A percentile compares a stretch with the other conserved stretches of the same genome.
phyloP scores from a whole-genome alignment of 2,888 invertebrate genomes.

The Noctua fimbriata region DNA sequence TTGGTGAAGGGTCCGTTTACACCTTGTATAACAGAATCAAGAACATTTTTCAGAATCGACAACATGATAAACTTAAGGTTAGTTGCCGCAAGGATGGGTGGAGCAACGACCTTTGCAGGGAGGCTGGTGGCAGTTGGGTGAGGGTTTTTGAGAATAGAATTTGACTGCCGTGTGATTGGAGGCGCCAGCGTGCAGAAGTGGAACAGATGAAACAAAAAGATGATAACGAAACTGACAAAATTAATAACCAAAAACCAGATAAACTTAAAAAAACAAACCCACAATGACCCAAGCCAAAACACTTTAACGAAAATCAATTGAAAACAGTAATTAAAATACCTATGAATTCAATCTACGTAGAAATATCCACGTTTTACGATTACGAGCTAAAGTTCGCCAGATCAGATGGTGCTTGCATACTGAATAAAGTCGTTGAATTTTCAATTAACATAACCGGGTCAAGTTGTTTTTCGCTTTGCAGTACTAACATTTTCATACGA shows the following conservation, averaged over 20 bases:
- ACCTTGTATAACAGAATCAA: no score
- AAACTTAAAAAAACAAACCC: background rate
- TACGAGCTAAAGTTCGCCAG: constrained; percentile 46
- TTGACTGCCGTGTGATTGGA: background rate
- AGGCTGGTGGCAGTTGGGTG: background rate
- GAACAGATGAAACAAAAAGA: no score
- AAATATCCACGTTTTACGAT: constrained; percentile 52
- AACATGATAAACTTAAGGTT: no score
- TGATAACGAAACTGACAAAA: background rate
- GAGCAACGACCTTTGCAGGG: background rate
- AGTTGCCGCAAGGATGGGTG: background rate
- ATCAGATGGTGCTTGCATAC: constrained; percentile 54
- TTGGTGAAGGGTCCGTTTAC: no score
- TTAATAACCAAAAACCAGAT: background rate
- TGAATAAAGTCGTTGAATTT: constrained; percentile 58
- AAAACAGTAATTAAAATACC: constrained; percentile 28
- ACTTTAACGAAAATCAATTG: constrained; percentile 19
- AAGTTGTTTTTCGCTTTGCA: constrained; percentile 40
- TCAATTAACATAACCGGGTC: constrained; percentile 59
- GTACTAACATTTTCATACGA: constrained; percentile 49
- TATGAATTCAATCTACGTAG: constrained; percentile 38
- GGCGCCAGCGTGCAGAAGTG: background rate
- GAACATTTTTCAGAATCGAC: background rate
- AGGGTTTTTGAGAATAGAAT: background rate
- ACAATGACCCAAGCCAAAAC: background rate